phyloP scores from a whole-genome alignment of 2,113 vertebrate species.

The Aldabrachelys gigantea region DNA sequence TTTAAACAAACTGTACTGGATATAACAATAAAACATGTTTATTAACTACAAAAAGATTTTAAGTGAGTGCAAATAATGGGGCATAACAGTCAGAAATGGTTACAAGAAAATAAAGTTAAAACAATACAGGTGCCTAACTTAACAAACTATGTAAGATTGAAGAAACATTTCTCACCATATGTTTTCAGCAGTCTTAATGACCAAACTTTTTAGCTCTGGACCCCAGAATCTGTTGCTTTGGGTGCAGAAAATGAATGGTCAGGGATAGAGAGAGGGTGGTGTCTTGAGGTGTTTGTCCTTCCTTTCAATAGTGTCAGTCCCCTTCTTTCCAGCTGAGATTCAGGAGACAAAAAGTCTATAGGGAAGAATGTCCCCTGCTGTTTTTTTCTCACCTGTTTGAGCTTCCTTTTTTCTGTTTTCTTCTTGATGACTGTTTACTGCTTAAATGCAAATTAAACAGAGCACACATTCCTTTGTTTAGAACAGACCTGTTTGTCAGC shows the following conservation, averaged over 20 bases:
- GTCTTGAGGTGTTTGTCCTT: not conserved
- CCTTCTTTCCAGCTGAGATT: not conserved
- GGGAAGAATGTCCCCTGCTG: not conserved
- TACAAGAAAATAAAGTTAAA: not conserved
- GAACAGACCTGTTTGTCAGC: not conserved
- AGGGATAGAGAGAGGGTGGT: not conserved
- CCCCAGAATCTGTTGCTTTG: not conserved
- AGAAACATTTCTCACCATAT: not conserved
- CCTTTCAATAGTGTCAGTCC: not conserved
- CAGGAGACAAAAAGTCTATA: not conserved
- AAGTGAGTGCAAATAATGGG: not conserved
- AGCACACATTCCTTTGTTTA: not conserved
- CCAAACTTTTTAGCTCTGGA: not conserved
- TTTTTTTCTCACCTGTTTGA: not conserved
- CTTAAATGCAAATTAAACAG: not conserved
- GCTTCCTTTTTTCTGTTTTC: not conserved
- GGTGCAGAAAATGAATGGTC: not conserved
- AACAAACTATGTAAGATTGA: not conserved
- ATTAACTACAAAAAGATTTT: not conserved
- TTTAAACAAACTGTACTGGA: not conserved
- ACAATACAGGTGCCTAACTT: no score
- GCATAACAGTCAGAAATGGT: not conserved
- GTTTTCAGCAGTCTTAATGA: not conserved
- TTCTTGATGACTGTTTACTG: not conserved
- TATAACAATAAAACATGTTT: not conserved